Evolutionary conservation across 2,797 vertebrate species (phyloP).

Genomic region (Zalophus californianus): DNA sequence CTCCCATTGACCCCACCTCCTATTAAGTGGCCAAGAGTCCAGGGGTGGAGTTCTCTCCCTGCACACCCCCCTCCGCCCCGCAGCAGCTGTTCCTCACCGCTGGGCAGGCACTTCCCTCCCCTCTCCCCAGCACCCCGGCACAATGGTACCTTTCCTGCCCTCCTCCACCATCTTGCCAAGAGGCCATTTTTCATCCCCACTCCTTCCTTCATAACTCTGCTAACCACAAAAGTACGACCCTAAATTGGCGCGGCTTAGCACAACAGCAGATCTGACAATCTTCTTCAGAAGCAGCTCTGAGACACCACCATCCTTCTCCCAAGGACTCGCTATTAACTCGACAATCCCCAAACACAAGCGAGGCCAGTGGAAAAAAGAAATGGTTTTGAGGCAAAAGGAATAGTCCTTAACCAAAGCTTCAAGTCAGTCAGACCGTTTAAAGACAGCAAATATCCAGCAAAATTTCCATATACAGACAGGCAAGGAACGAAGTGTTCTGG

Average conservation of each 20-base stretch:
- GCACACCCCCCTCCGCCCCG: neutral
- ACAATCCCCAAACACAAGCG: slow-evolving; percentile 2
- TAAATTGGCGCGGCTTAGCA: slow-evolving; percentile 47
- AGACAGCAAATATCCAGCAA: slow-evolving; percentile 51
- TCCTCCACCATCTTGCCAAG: slow-evolving; percentile 45
- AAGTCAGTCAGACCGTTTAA: slow-evolving; percentile 31
- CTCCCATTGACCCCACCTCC: slow-evolving; percentile 31
- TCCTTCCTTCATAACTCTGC: slow-evolving; percentile 30
- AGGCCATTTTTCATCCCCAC: slow-evolving; percentile 40
- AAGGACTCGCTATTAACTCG: slow-evolving; percentile 40
- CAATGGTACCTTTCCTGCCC: neutral
- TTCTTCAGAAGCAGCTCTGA: slow-evolving; percentile 38
- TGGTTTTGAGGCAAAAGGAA: neutral
- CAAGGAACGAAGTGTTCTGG: slow-evolving; percentile 52
- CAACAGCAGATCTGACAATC: slow-evolving; percentile 49
- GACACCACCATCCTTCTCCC: slow-evolving; percentile 45
- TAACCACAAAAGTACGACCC: slow-evolving; percentile 47
- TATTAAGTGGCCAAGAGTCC: neutral
- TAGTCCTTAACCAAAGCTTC: slow-evolving; percentile 50
- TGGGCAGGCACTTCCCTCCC: neutral
- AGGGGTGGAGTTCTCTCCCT: neutral
- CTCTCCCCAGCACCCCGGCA: neutral
- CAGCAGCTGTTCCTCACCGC: neutral
- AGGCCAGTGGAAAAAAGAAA: slow-evolving; percentile 63
- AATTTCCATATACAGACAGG: slow-evolving; percentile 55